Evolutionary conservation across 1,140 invertebrate genomes (phyloP), one percentile per base, ranked within the genome.

Genomic region (Vanessa atalanta): DNA sequence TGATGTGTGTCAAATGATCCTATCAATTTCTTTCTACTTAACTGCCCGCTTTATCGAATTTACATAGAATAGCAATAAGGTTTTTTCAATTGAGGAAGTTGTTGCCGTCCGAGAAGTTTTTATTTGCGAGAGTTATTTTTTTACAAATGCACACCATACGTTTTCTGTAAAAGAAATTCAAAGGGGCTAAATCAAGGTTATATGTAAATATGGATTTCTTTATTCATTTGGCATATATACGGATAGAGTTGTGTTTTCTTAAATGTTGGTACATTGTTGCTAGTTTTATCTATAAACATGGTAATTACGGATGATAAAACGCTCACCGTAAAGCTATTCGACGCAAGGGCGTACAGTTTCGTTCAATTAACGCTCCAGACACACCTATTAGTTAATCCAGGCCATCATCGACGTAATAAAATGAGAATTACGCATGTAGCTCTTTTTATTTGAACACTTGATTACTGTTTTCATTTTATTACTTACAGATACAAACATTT

Each of bases 321-420:
- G 73, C 73, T 79, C 63, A 65, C 65, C 71, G 64, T 69, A 69
- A 67, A 73, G 72, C 70, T 74, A 79, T 74, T 73, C 72, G 73
- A 76, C 72, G 70, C 73, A 78, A 79, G 77, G 79, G 76, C 76
- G 76, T 77, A 74, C 63, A 74, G 68, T 83, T 82, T 75, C 81
- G 82, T 82, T 76, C 80, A 85, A 87, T 88, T 87, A 88, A 83
- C 76, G 79, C 70, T 80, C 70, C 75, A 77, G 73, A 83, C 73
- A 72, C 72, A 70, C 65, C 81, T 73, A 88, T 87, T 85, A 87
- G 78, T 79, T 85, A 83, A 87, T 88, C 73, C 83, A 76, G 75
- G 76, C 77, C 65, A 83, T 87, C 82, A 85, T 83, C 73, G 65
- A 23, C 26, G 80, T 77, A 82, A 84, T 87, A 86, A 88, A 88